Percentiles rank a stretch among this genome's conserved stretches.
Conservation (phyloP, 2,888 invertebrate species). For the Eilema caniola region DNA sequence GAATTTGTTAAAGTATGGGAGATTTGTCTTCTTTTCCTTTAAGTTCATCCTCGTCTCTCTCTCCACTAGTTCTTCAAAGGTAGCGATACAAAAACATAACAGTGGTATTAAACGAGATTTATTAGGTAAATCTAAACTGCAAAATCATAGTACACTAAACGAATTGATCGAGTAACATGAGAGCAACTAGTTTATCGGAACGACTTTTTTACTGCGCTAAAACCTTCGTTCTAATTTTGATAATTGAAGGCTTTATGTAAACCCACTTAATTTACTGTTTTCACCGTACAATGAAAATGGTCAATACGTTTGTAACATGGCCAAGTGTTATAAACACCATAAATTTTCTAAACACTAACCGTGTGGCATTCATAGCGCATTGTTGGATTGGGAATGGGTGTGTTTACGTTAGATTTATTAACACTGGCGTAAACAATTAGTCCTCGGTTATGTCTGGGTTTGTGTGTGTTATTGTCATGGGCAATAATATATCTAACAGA, state of each 20-base stretch:
- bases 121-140: not conserved
- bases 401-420: slow-evolving; percentile 40
- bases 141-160: not conserved
- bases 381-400: slow-evolving; percentile 31
- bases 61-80: no score
- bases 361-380: slow-evolving; percentile 41
- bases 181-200: not conserved
- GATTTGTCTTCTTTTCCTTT: not conserved
- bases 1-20: not conserved
- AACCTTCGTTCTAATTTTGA: not conserved
- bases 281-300: slow-evolving; percentile 6
- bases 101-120: no score
- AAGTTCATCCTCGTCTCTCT: not conserved
- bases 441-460: slow-evolving; percentile 12
- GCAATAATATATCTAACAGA: not conserved
- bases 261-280: slow-evolving; percentile 6
- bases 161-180: not conserved
- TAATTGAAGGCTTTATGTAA: not conserved
- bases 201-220: not conserved
- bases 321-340: slow-evolving; percentile 39
- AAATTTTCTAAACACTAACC: slow-evolving; percentile 49
- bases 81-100: no score
- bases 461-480: slow-evolving; percentile 3
- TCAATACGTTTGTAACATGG: slow-evolving; percentile 8
- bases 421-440: slow-evolving; percentile 40